A percentile compares a stretch with the other conserved stretches of the same genome.
These are phyloP conservation scores for Drosophila miranda DNA, from an alignment of 1,140 invertebrate genomes.

Conservation along the genomic window DNA sequence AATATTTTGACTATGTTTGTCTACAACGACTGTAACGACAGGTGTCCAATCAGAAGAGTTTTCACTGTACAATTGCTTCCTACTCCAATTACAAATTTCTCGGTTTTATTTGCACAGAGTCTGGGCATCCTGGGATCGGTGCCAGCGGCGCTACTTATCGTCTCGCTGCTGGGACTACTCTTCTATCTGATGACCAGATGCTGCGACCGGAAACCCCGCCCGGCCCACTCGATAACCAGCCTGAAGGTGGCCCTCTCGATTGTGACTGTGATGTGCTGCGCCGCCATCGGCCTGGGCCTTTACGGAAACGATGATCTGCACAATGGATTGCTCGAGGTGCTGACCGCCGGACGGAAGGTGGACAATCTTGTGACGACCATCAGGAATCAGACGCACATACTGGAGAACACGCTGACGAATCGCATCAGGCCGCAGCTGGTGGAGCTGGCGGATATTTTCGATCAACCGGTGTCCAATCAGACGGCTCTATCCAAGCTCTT, in stretches of 20 bases:
- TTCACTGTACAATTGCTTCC: too few species aligned
- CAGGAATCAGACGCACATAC: constrained; percentile 88
- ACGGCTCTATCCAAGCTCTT: constrained; percentile 87
- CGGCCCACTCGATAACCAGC: constrained; percentile 91
- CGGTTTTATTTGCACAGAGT: constrained; percentile 85
- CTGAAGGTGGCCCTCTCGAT: constrained; percentile 92
- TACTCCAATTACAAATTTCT: too few species aligned
- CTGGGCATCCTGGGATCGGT: constrained; percentile 94
- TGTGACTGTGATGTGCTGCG: constrained; percentile 92
- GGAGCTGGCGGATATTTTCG: constrained; percentile 88
- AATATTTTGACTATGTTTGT: too few species aligned
- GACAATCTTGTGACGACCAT: constrained; percentile 89
- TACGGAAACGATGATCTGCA: constrained; percentile 95
- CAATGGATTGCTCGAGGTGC: constrained; percentile 91
- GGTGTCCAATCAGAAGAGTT: too few species aligned
- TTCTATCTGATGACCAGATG: constrained; percentile 96
- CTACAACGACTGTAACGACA: too few species aligned
- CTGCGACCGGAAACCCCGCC: constrained; percentile 94
- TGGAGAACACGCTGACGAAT: constrained; percentile 86
- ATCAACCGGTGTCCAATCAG: constrained; percentile 89
- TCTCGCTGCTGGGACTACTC: constrained; percentile 93
- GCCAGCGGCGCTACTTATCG: constrained; percentile 94
- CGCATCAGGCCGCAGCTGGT: constrained; percentile 87
- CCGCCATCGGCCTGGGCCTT: constrained; percentile 85
- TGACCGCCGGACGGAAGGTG: constrained; percentile 90